Percentiles rank a stretch among this genome's conserved stretches.
These are phyloP conservation scores for Tragelaphus oryx DNA, from an alignment of 2,797 vertebrate species.

Conservation along the genomic window DNA sequence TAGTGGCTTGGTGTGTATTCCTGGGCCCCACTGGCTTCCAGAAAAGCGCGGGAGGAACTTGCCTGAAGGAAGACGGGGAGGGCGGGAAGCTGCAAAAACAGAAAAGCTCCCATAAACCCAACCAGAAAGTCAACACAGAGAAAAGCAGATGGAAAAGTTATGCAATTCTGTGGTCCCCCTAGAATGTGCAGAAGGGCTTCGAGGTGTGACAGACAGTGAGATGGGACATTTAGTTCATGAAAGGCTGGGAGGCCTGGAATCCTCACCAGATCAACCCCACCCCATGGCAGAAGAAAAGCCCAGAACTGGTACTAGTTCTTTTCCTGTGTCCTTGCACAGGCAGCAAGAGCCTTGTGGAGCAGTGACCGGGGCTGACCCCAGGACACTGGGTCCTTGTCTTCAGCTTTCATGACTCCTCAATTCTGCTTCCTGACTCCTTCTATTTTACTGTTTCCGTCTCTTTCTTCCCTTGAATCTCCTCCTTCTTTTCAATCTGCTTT, in stretches of 20 bases:
- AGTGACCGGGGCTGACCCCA: rapidly evolving
- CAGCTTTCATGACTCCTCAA: background rate
- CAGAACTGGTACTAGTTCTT: too few relatives aligned
- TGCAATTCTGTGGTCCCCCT: rapidly evolving
- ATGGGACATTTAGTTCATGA: rapidly evolving
- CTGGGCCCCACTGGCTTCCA: background rate
- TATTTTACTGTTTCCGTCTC: background rate
- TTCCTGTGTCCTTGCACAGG: background rate
- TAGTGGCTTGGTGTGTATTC: too few relatives aligned
- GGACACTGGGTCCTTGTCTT: rapidly evolving
- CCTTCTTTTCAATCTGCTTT: background rate
- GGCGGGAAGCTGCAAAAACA: background rate
- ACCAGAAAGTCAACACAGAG: background rate
- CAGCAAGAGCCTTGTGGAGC: background rate
- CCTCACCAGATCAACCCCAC: background rate
- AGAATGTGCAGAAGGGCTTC: too few relatives aligned
- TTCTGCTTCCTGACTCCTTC: background rate
- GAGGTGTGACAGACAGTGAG: background rate
- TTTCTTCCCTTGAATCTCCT: background rate
- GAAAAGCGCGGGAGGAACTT: background rate
- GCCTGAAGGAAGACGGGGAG: background rate
- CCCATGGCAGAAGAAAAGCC: background rate
- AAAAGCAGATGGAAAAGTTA: rapidly evolving
- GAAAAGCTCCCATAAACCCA: background rate
- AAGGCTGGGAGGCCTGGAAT: background rate